Evolutionary conservation across 1,140 invertebrate genomes (phyloP).

Genomic region (Aplysia californica): DNA sequence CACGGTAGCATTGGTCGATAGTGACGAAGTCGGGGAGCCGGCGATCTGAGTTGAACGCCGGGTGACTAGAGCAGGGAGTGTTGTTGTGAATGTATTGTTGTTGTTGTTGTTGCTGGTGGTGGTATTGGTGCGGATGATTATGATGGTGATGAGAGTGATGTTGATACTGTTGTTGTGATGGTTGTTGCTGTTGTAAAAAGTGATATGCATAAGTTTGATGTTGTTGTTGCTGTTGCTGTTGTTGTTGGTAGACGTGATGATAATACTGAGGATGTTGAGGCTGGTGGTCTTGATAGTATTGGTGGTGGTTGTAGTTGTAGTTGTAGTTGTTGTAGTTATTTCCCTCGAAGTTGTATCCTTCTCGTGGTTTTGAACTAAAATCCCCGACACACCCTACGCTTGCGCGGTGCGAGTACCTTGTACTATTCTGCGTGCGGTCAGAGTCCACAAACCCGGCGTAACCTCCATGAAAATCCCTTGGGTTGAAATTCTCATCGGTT

Average conservation of each 20-base stretch:
- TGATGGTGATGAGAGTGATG: background rate
- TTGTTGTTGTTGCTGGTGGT: background rate
- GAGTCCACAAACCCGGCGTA: too few relatives aligned
- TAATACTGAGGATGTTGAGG: background rate
- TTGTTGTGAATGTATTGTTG: background rate
- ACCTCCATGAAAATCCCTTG: too few relatives aligned
- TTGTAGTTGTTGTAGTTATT: background rate
- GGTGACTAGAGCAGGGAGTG: background rate
- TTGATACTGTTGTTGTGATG: background rate
- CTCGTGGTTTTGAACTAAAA: too few relatives aligned
- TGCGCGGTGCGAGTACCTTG: too few relatives aligned
- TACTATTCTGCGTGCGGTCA: too few relatives aligned
- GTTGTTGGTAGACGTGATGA: background rate
- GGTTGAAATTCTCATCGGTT: too few relatives aligned
- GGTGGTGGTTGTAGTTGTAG: background rate
- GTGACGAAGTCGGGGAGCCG: constrained; percentile 21
- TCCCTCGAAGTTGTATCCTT: background rate
- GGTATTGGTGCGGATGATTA: background rate
- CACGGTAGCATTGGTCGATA: constrained; percentile 25
- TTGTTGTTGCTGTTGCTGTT: background rate
- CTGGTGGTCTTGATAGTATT: background rate
- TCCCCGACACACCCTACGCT: too few relatives aligned
- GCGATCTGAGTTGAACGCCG: background rate
- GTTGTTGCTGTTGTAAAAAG: background rate
- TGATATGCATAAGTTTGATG: background rate